Evolutionary conservation across 2,113 vertebrate species (phyloP).

Genomic region (Dasyornis broadbenti): DNA sequence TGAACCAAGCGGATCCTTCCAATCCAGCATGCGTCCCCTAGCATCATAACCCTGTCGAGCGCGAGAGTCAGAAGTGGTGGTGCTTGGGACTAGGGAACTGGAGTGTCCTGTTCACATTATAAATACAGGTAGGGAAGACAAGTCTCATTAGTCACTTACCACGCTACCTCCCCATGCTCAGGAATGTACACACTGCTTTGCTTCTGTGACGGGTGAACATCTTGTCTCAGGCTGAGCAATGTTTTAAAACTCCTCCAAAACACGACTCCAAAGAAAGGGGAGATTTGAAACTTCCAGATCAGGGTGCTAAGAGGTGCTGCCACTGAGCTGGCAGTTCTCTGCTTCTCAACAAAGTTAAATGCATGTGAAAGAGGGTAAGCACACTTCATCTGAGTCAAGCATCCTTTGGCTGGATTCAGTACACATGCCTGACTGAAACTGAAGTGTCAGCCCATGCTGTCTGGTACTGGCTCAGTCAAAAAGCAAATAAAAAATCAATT

Average conservation of each 20-base stretch:
- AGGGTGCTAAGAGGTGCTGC: not conserved
- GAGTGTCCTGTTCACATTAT: conserved; percentile 88
- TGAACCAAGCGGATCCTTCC: conserved; percentile 84
- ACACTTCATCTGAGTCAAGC: not conserved
- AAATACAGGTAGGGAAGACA: conserved; percentile 79
- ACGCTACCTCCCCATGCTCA: not conserved
- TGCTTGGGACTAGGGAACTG: conserved; percentile 87
- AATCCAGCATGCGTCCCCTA: conserved; percentile 88
- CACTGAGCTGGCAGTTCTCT: not conserved
- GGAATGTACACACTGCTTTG: not conserved
- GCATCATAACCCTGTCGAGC: conserved; percentile 82
- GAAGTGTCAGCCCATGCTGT: not conserved
- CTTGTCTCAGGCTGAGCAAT: not conserved
- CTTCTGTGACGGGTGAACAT: rapidly evolving
- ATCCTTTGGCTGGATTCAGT: not conserved
- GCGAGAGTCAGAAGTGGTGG: conserved; percentile 81
- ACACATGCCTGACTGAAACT: not conserved
- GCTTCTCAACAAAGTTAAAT: not conserved
- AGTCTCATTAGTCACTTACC: conserved; percentile 45
- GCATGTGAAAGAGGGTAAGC: not conserved
- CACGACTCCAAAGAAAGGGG: not conserved
- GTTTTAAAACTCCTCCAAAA: not conserved
- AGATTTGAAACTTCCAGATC: not conserved
- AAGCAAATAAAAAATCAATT: not conserved
- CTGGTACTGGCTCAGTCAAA: not conserved